Evolutionary conservation across 2,797 vertebrate species (phyloP).

Genomic region (Enoplosus armatus): DNA sequence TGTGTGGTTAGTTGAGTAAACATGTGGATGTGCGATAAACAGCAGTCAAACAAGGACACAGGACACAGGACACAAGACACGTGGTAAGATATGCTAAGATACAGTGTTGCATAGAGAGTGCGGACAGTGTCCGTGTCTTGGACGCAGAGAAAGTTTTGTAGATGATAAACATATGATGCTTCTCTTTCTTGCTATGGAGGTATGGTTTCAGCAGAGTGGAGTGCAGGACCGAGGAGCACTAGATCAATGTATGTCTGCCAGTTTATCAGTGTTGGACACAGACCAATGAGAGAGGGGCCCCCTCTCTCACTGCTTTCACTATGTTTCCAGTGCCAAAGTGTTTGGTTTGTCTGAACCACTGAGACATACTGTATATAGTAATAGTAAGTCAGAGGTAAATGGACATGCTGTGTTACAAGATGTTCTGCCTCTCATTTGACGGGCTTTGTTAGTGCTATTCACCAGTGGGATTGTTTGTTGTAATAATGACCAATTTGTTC

Average conservation of each 20-base stretch:
- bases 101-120: not conserved
- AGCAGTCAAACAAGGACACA: constrained; percentile 45
- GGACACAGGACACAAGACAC: constrained; percentile 38
- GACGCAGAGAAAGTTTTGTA: constrained; percentile 20
- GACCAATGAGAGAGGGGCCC: constrained; percentile 53
- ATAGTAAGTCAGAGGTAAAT: constrained; percentile 33
- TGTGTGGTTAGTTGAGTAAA: constrained; percentile 48
- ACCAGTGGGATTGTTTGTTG: not conserved
- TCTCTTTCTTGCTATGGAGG: constrained; percentile 32
- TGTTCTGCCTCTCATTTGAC: not conserved
- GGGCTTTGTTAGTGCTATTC: not conserved
- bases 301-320: constrained; percentile 34
- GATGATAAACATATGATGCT: constrained; percentile 46
- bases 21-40: constrained; percentile 23
- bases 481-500: constrained; percentile 15
- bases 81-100: constrained; percentile 1
- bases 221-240: constrained; percentile 29
- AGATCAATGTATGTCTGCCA: constrained; percentile 56
- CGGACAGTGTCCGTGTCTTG: constrained; percentile 15
- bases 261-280: constrained; percentile 71
- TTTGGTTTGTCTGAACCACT: constrained; percentile 40
- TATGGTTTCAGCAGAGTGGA: constrained; percentile 22
- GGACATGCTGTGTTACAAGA: constrained; percentile 13
- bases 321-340: constrained; percentile 38
- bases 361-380: constrained; percentile 5